A percentile compares a stretch with the other conserved stretches of the same genome.
These are phyloP conservation scores for Meiosimyza platycephala DNA, from an alignment of 2,888 invertebrate species.

Conservation along the genomic window DNA sequence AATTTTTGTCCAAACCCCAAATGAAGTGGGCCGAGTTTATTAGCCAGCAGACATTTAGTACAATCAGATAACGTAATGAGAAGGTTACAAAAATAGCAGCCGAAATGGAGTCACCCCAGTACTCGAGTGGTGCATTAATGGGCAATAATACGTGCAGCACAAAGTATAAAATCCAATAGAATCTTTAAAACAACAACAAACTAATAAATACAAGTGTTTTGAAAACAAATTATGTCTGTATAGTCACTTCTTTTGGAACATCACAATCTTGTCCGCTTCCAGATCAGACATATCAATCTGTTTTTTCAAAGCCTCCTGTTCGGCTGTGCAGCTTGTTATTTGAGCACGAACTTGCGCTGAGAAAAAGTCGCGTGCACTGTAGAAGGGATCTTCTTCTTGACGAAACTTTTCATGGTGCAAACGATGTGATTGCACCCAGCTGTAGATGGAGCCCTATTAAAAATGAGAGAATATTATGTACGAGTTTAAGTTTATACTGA, in stretches of 20 bases:
- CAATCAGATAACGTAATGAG: conserved; percentile 75
- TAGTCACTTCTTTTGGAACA: conserved; percentile 82
- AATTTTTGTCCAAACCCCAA: conserved; percentile 80
- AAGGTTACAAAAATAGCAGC: conserved; percentile 76
- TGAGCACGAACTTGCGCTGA: conserved; percentile 84
- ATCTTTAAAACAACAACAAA: conserved; percentile 68
- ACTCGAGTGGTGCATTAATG: conserved; percentile 81
- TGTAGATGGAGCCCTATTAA: conserved; percentile 81
- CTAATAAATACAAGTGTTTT: conserved; percentile 4
- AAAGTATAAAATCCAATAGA: conserved; percentile 76
- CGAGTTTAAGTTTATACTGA: too few relatives aligned
- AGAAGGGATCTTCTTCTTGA: conserved; percentile 83
- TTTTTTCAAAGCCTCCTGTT: conserved; percentile 74
- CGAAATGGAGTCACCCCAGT: conserved; percentile 78
- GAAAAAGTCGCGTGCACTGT: conserved; percentile 82
- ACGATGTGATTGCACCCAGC: conserved; percentile 86
- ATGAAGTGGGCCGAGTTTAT: conserved; percentile 79
- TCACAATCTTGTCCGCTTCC: conserved; percentile 79
- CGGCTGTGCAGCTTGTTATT: conserved; percentile 73
- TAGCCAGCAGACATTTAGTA: conserved; percentile 76
- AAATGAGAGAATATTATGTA: not conserved
- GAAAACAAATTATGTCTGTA: not conserved
- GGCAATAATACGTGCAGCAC: conserved; percentile 77
- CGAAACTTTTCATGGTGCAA: conserved; percentile 84
- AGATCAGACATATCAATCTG: conserved; percentile 85